Evolutionary conservation across 2,888 invertebrate species (phyloP), one percentile per base, ranked within the genome.

Genomic region (Gari tellinella): DNA sequence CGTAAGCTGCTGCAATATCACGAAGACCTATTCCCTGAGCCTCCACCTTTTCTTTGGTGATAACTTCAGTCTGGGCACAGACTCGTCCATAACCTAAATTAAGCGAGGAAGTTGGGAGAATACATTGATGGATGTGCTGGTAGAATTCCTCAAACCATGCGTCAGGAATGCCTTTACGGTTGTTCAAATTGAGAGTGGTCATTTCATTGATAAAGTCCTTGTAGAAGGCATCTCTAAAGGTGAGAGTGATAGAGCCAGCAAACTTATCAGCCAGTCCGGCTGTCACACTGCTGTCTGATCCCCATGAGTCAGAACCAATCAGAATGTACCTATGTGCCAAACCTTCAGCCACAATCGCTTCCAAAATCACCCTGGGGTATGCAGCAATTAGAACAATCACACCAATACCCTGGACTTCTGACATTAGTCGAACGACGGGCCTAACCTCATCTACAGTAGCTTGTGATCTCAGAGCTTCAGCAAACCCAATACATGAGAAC

Each of bases 131-230:
- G 10, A 88, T 80, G 4, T 81, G 80, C 75, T 92, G 92, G 83
- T 90, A 92, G 64, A 90, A 92, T 64, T 92, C 92, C 15, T 92
- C 91, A 67, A 91, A 92, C 93, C 93, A 93, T 10, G 86, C 86
- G 45, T 85, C 80, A 2, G 92, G 92, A 51, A 92, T 89, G 0
- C 82, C 83, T 61, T 89, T 69, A 17, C 80, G 76, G 8, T 82
- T 77, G 23, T 41, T 53, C 43, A 80, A 78, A 0, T 38, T 69
- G 40, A 91, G 67, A 4, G 72, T 77, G 4, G 79, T 72, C 17
- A 89, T 65, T 72, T 87, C 91, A 8, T 73, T 62, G 2, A 75
- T 70, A 75, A 91, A 91, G 3, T 80, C 83, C 1, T 82, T 70
- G 19, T 89, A 82, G 12, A 74, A 68, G 12, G 86, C 82, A 23